These are phyloP conservation scores for Oxygymnocypris stewartii DNA, from an alignment of 2,113 vertebrate genomes.

Conservation along the genomic window DNA sequence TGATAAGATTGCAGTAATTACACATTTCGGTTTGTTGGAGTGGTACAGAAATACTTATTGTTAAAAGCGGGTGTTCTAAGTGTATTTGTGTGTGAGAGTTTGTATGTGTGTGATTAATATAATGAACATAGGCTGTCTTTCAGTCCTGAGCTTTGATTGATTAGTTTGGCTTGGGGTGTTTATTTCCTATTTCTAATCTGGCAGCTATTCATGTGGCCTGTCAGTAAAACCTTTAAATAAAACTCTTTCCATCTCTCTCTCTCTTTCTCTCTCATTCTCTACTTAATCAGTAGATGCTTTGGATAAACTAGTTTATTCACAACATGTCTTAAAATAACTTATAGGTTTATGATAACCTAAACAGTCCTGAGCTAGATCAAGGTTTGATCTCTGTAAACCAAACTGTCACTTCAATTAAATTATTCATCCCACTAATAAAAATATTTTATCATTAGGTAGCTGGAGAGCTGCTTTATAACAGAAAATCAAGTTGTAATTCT, in stretches of 20 bases:
- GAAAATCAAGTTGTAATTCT: too few species aligned
- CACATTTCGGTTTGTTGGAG: background rate
- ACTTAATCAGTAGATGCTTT: too few species aligned
- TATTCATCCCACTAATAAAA: too few species aligned
- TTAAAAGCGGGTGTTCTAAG: background rate
- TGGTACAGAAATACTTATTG: background rate
- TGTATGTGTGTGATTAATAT: conserved; percentile 27
- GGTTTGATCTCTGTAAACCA: too few species aligned
- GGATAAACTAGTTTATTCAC: too few species aligned
- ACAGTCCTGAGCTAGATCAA: too few species aligned
- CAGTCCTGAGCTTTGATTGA: conserved; percentile 38
- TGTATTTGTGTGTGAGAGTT: background rate
- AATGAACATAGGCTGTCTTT: conserved; percentile 28
- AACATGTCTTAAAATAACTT: too few species aligned
- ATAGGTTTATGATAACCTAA: too few species aligned
- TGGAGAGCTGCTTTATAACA: too few species aligned
- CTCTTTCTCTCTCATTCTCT: background rate
- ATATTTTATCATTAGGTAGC: too few species aligned
- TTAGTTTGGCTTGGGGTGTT: conserved; percentile 35
- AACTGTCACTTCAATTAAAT: too few species aligned
- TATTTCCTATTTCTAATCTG: conserved; percentile 42
- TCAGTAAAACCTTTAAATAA: conserved; percentile 29
- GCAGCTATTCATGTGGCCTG: conserved; percentile 41
- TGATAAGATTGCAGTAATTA: background rate
- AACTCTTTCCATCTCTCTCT: background rate